These are phyloP conservation scores for Panthera tigris DNA, from an alignment of 2,113 vertebrate genomes.

Conservation along the genomic window DNA sequence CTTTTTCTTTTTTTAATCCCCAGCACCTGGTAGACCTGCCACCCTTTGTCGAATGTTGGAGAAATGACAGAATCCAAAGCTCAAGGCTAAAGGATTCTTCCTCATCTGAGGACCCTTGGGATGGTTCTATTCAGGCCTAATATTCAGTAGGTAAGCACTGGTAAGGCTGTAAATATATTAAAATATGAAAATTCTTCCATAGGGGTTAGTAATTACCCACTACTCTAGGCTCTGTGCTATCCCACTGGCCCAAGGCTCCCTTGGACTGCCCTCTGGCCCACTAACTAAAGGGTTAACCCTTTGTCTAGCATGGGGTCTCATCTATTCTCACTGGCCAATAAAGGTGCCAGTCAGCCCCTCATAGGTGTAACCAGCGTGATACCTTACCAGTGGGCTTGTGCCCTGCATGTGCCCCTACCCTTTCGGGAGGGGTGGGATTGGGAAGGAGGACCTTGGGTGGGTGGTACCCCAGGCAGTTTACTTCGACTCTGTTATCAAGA, in stretches of 20 bases:
- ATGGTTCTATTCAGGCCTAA: not conserved
- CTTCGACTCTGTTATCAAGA: not conserved
- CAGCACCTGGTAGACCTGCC: not conserved
- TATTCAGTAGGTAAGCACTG: not conserved
- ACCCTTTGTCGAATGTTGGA: not conserved
- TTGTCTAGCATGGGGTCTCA: not conserved
- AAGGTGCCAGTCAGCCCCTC: not conserved
- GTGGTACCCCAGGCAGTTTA: not conserved
- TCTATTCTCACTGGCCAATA: not conserved
- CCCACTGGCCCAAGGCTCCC: not conserved
- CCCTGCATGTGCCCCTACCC: not conserved
- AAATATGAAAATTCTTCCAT: not conserved
- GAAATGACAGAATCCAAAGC: conserved; percentile 38
- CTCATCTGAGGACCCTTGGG: not conserved
- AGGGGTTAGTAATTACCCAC: not conserved
- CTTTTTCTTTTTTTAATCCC: not conserved
- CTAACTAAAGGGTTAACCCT: not conserved
- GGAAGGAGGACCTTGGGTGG: not conserved
- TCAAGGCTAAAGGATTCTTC: not conserved
- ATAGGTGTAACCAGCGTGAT: not conserved
- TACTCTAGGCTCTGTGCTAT: not conserved
- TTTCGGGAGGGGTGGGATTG: not conserved
- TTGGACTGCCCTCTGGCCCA: not conserved
- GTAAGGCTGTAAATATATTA: not conserved
- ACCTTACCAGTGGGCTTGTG: not conserved